phyloP scores from a whole-genome alignment of 2,113 vertebrate species.

The Pan paniscus region DNA sequence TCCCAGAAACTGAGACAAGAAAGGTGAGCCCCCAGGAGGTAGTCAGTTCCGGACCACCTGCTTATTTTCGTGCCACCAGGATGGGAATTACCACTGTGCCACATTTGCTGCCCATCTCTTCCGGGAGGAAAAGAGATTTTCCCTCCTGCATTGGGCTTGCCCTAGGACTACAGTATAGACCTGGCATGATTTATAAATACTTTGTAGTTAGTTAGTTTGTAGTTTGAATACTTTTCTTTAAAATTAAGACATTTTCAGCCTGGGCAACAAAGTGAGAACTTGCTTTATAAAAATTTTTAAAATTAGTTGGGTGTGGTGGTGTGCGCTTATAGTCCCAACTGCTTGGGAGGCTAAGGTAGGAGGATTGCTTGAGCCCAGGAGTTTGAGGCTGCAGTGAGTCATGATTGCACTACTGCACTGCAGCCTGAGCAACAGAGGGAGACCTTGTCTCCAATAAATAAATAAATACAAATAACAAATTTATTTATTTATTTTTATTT shows the following conservation, averaged over 20 bases:
- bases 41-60: background rate
- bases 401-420: too few relatives aligned
- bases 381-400: too few relatives aligned
- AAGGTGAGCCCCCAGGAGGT: slow-evolving; percentile 81
- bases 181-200: background rate
- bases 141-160: background rate
- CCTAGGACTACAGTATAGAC: background rate
- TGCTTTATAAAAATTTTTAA: too few relatives aligned
- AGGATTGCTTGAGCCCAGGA: too few relatives aligned
- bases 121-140: background rate
- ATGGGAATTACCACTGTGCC: background rate
- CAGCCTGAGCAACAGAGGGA: too few relatives aligned
- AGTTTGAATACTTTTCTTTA: slow-evolving; percentile 14
- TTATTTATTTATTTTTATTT: too few relatives aligned
- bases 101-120: background rate
- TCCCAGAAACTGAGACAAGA: slow-evolving; percentile 81
- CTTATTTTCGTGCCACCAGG: background rate
- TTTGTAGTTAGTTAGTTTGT: background rate
- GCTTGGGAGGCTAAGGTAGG: too few relatives aligned
- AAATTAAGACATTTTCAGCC: background rate
- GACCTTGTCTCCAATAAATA: too few relatives aligned
- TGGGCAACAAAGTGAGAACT: background rate
- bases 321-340: too few relatives aligned
- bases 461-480: too few relatives aligned
- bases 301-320: too few relatives aligned